Percentiles rank a stretch among this genome's conserved stretches.
These are phyloP conservation scores for Ptychochromis oligacanthus DNA, from an alignment of 2,113 vertebrate genomes.

Conservation along the genomic window DNA sequence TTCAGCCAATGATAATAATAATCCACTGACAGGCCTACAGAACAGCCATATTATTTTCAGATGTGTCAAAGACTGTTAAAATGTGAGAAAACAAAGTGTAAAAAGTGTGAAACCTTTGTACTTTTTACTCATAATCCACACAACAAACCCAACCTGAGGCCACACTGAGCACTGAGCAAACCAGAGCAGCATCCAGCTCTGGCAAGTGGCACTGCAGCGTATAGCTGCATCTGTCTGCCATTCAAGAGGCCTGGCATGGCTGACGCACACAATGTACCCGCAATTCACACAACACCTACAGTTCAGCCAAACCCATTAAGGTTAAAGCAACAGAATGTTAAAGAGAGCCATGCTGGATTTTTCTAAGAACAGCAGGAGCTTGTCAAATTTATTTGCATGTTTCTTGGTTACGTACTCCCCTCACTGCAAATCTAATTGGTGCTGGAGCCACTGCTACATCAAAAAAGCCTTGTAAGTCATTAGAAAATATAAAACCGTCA, in stretches of 20 bases:
- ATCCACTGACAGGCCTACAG: slow-evolving; percentile 40
- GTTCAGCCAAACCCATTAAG: slow-evolving; percentile 47
- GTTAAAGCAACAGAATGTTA: slow-evolving; percentile 48
- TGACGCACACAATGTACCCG: slow-evolving; percentile 20
- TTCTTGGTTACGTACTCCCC: slow-evolving; percentile 33
- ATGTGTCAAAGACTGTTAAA: slow-evolving; percentile 45
- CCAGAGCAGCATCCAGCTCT: not conserved
- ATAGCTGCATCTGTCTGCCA: slow-evolving; percentile 14
- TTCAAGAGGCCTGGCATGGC: slow-evolving; percentile 16
- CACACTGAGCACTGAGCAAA: not conserved
- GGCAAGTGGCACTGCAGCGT: not conserved
- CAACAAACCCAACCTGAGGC: slow-evolving; percentile 42
- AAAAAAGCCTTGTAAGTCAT: slow-evolving; percentile 33
- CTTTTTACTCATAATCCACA: slow-evolving; percentile 30
- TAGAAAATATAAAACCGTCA: slow-evolving; percentile 37
- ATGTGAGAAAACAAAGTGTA: slow-evolving; percentile 25
- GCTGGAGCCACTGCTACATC: slow-evolving; percentile 42
- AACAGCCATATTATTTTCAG: slow-evolving; percentile 41
- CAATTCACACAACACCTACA: slow-evolving; percentile 53
- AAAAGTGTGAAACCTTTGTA: slow-evolving; percentile 13
- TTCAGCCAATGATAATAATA: slow-evolving; percentile 60
- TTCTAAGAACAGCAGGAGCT: slow-evolving; percentile 22
- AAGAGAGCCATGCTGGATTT: slow-evolving; percentile 20
- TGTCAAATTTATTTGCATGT: slow-evolving; percentile 31
- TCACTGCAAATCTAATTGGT: slow-evolving; percentile 48